Percentiles rank a stretch among this genome's conserved stretches.
phyloP scores from a whole-genome alignment of 1,140 invertebrate genomes.

The Bilobella aurantiaca region DNA sequence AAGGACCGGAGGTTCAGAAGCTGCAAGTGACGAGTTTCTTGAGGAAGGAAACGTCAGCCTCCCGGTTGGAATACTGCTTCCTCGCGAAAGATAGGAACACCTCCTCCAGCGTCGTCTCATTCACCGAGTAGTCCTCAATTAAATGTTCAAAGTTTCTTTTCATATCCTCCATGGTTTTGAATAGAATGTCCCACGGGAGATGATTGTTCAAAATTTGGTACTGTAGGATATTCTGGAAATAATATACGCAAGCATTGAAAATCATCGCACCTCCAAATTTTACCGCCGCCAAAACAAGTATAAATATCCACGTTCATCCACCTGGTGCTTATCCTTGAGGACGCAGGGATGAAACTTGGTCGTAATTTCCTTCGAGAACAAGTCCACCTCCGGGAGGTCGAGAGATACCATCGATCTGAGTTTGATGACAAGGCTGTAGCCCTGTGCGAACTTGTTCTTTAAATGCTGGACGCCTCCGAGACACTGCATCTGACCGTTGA shows the following conservation, averaged over 20 bases:
- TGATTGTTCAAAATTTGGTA: slow-evolving; percentile 43
- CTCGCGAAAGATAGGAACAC: slow-evolving; percentile 42
- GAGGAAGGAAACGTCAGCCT: neutral
- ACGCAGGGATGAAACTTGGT: slow-evolving; percentile 19
- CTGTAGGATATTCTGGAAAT: slow-evolving; percentile 45
- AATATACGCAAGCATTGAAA: neutral
- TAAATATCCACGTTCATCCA: slow-evolving; percentile 9
- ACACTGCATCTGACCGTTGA: slow-evolving; percentile 61
- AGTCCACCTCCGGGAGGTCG: neutral
- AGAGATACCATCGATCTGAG: neutral
- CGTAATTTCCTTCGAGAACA: neutral
- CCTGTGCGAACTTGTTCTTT: slow-evolving; percentile 50
- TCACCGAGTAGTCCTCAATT: slow-evolving; percentile 50
- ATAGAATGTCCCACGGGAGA: slow-evolving; percentile 44
- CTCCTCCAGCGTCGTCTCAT: slow-evolving; percentile 54
- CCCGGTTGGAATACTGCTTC: slow-evolving; percentile 12
- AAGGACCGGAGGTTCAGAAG: no score
- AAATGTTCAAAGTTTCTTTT: slow-evolving; percentile 38
- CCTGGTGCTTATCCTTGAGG: slow-evolving; percentile 24
- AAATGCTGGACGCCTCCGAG: slow-evolving; percentile 46
- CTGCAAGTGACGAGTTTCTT: slow-evolving; percentile 7
- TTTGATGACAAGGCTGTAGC: slow-evolving; percentile 46
- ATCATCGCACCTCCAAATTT: no score
- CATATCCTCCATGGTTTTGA: slow-evolving; percentile 46
- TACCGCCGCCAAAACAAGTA: no score